Conservation (phyloP, 2,113 vertebrate species). For the Sebastes fasciatus region DNA sequence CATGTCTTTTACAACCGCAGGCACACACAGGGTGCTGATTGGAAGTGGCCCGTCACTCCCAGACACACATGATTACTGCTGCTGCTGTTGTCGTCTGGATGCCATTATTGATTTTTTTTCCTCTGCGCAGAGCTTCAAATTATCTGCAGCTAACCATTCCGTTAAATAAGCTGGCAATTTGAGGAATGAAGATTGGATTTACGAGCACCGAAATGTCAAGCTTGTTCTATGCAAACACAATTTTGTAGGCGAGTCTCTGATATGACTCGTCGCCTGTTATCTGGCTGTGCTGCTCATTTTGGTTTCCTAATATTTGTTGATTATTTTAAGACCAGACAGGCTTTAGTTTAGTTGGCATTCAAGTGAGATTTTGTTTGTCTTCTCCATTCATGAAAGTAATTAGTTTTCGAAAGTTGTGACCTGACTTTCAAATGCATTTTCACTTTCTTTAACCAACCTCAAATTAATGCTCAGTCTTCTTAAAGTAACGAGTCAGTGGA, state of each 20-base stretch:
- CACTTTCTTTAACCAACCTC: neutral
- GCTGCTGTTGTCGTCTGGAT: constrained; percentile 32
- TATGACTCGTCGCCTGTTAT: neutral
- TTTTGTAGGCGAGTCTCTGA: constrained; percentile 9
- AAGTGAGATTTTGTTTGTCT: constrained; percentile 16
- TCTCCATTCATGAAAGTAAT: constrained; percentile 23
- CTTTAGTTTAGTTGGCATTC: constrained; percentile 6
- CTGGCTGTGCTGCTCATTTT: constrained; percentile 32
- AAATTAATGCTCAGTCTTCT: neutral
- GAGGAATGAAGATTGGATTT: constrained; percentile 55
- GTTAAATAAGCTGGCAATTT: constrained; percentile 66
- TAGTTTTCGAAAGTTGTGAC: constrained; percentile 1
- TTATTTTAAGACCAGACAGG: constrained; percentile 3
- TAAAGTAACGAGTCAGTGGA: neutral
- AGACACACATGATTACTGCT: constrained; percentile 47
- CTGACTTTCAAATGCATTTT: constrained; percentile 21
- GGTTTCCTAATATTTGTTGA: constrained; percentile 39
- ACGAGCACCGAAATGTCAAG: constrained; percentile 54
- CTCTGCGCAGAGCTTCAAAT: constrained; percentile 24
- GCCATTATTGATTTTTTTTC: constrained; percentile 37
- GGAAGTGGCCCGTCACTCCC: constrained; percentile 1
- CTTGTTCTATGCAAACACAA: constrained; percentile 48
- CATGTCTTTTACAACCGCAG: neutral
- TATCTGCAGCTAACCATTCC: constrained; percentile 53
- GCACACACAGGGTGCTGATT: constrained; percentile 30